Evolutionary conservation across 2,888 invertebrate genomes (phyloP), one percentile per base, ranked within the genome.

Genomic region (Andrena flavipes): DNA sequence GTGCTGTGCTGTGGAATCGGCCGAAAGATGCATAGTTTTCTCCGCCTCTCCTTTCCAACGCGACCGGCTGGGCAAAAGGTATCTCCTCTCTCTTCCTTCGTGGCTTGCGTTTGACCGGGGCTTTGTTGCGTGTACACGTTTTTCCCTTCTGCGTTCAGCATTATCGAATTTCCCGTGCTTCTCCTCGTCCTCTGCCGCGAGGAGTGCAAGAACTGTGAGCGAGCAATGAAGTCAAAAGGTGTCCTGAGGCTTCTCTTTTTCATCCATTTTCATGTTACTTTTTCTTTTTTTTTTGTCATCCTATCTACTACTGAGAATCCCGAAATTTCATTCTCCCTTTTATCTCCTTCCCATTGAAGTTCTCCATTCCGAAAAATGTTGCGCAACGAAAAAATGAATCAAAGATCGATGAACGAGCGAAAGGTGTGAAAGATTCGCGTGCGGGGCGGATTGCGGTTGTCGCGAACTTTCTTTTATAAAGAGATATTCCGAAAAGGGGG

Each of bases 201-300:
- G 84, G 88, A 82, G 76, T 85, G 80, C 84, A 82, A 87, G 87
- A 87, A 90, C 76, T 88, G 80, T 86, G 86, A 86, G 88, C 89
- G 86, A 90, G 89, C 89, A 86, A 90, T 85, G 86, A 89, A 88
- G 89, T 90, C 84, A 83, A 85, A 88, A 86, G 83, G 76, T 86
- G 56, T 29, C 67, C 30, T n/a, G 54, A 48, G 42, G 35, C 60
- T 56, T 78, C 42, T 62, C 49, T 63, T 49, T 26, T 35, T 16
- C 26, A 42, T 42, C 42, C 13, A 42, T 42, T 13, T 42, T 42
- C 42, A 42, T 42, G 42, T 42, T 13, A 42, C 42, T 1, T 29
- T 23, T 70, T 13, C 3, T 5, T 23, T 23, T 26, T 13, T 20
- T 5, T 23, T 23, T 26, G 8, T 20, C 56, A 62, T 64, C 59